Conservation (phyloP, 2,113 vertebrate genomes). For the Erinaceus europaeus region DNA sequence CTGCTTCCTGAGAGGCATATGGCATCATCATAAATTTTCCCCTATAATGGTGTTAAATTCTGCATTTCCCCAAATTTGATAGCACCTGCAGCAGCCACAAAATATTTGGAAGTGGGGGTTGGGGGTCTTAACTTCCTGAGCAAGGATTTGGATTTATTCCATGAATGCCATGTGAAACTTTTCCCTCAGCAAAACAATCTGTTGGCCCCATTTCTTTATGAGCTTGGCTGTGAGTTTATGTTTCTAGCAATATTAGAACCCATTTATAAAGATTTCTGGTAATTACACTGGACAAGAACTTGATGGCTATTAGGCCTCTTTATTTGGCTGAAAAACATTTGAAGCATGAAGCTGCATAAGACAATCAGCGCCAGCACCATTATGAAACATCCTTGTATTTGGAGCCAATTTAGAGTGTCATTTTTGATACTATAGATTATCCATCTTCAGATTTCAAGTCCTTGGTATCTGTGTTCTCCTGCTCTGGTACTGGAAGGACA, state of each 20-base stretch:
- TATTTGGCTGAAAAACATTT: conserved; percentile 11
- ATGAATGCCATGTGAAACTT: rapidly evolving
- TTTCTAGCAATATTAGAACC: not conserved
- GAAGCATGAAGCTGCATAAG: not conserved
- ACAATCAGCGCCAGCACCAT: not conserved
- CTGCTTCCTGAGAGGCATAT: not conserved
- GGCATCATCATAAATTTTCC: too few relatives aligned
- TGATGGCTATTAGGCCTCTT: conserved; percentile 31
- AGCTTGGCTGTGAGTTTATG: not conserved
- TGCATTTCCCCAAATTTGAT: not conserved
- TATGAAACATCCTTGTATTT: conserved; percentile 32
- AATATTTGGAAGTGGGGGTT: not conserved
- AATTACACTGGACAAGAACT: conserved; percentile 24
- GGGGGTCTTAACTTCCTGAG: not conserved
- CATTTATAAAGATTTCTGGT: conserved; percentile 39
- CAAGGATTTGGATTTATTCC: not conserved
- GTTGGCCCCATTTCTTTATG: not conserved
- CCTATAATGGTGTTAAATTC: not conserved
- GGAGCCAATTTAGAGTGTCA: conserved; percentile 57
- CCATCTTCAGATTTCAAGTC: conserved; percentile 27
- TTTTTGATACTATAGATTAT: conserved; percentile 39
- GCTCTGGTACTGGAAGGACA: not conserved
- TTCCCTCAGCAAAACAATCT: not conserved
- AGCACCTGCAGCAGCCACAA: not conserved
- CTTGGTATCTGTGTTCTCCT: not conserved